These are phyloP conservation scores for Tachypleus tridentatus DNA, from an alignment of 1,140 invertebrate genomes.

Conservation along the genomic window DNA sequence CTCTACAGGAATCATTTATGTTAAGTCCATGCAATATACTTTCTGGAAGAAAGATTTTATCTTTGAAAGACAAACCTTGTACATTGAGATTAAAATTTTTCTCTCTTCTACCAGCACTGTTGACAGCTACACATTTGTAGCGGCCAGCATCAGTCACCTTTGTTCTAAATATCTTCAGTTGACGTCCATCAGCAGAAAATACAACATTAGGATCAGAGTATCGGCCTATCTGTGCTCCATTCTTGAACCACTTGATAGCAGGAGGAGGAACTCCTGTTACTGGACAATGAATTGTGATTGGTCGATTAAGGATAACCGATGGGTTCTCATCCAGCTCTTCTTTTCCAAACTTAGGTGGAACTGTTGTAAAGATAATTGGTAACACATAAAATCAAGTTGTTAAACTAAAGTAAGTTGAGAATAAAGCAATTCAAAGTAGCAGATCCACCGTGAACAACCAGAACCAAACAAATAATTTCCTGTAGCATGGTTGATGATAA, in stretches of 20 bases:
- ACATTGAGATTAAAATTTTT: conserved; percentile 43
- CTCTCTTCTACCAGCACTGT: conserved; percentile 50
- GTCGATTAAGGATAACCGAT: conserved; percentile 5
- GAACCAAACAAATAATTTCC: no score
- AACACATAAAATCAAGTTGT: no score
- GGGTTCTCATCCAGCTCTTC: neutral
- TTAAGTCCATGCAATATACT: conserved; percentile 12
- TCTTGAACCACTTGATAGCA: conserved; percentile 14
- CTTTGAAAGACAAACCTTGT: no score
- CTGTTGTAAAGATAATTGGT: neutral
- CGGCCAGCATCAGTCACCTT: conserved; percentile 10
- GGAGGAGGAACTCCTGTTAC: conserved; percentile 11
- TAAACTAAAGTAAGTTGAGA: no score
- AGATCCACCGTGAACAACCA: no score
- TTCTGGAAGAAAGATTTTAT: neutral
- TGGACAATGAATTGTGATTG: conserved; percentile 9
- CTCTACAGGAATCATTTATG: conserved; percentile 13
- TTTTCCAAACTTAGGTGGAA: neutral
- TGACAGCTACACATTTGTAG: conserved; percentile 28
- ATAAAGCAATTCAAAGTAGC: no score
- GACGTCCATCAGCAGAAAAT: conserved; percentile 7
- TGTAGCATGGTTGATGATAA: no score
- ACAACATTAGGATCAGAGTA: conserved; percentile 1
- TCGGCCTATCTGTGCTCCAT: conserved; percentile 8
- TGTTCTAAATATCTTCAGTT: conserved; percentile 13